Percentiles rank a stretch among this genome's conserved stretches.
These are phyloP conservation scores for Drosophila tristis DNA, from an alignment of 1,140 invertebrate species.

Conservation along the genomic window DNA sequence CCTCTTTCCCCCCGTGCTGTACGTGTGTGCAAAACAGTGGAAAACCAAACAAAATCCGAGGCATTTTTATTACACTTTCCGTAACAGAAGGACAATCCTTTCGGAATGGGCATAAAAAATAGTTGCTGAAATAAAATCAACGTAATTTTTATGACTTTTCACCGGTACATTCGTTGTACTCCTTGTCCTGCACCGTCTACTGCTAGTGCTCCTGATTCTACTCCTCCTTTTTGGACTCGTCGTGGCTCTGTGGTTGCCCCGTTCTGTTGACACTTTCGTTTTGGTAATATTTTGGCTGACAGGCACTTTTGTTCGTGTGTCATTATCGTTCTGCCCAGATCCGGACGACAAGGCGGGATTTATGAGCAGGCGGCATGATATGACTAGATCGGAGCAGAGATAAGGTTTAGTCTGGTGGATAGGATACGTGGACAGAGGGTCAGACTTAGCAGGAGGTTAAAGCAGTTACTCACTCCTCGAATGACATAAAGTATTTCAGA, in stretches of 20 bases:
- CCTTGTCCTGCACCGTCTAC: too few species aligned
- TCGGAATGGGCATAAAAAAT: conserved; percentile 52
- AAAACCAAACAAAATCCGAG: conserved; percentile 44
- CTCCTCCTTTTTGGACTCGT: conserved; percentile 48
- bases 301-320: conserved; percentile 73
- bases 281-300: conserved; percentile 60
- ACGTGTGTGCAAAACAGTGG: conserved; percentile 70
- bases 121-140: conserved; percentile 77
- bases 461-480: background rate
- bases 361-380: conserved; percentile 56
- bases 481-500: background rate
- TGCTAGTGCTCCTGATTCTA: conserved; percentile 14
- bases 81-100: conserved; percentile 50
- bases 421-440: background rate
- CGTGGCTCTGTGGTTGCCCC: conserved; percentile 1
- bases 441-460: background rate
- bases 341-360: conserved; percentile 35
- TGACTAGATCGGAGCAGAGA: conserved; percentile 30
- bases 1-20: conserved; percentile 16
- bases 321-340: conserved; percentile 65
- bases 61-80: conserved; percentile 76
- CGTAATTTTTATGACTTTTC: conserved; percentile 76
- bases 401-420: conserved; percentile 12
- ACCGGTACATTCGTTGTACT: conserved; percentile 52
- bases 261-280: conserved; percentile 64